Evolutionary conservation across 2,113 vertebrate genomes (phyloP), one percentile per base, ranked within the genome.

Genomic region (Colaptes auratus): DNA sequence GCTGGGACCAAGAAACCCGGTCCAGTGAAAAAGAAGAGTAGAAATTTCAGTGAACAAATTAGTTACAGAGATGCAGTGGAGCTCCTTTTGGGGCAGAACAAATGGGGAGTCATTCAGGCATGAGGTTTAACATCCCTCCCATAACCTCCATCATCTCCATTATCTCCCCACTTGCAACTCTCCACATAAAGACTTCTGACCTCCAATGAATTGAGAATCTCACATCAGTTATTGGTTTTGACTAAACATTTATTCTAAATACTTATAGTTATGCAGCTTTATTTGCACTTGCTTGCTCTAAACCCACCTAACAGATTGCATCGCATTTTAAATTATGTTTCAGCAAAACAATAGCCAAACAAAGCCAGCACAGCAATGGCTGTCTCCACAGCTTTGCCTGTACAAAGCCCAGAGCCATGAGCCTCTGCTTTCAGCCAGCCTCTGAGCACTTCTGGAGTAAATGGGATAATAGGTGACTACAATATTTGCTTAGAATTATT

Each of bases 401-500:
- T 60, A 82, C 76, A 81, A 82, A 91, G 33, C 73, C 79, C 2
- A 0, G 76, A 72, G 91, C 71, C 53, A 88, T 53, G 56, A 72
- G 82, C 58, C 28, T 88, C 42, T 92, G 89, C 88, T 92, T 89
- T 75, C 88, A 93, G 86, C 77, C 88, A 90, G 86, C 74, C 83
- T 56, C 89, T 50, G 59, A 92, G 89, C 92, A 78, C 55, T 86
- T 89, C 61, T 78, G 83, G 80, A 88, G 90, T 79, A 92, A 92
- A 89, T 66, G 89, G 89, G 58, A 93, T 84, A 95, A 95, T 76
- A 84, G 67, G 84, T 82, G 81, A 60, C 58, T 92, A 78, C 81
- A 95, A 83, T 87, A 89, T 94, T 93, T 94, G 82, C 89, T 96
- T 95, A 73, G 85, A 94, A 97, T 93, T 95, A 70, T 71, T 89